Evolutionary conservation across 2,888 invertebrate species (phyloP), one percentile per base, ranked within the genome.

Genomic region (Drosophila trichaetosa): DNA sequence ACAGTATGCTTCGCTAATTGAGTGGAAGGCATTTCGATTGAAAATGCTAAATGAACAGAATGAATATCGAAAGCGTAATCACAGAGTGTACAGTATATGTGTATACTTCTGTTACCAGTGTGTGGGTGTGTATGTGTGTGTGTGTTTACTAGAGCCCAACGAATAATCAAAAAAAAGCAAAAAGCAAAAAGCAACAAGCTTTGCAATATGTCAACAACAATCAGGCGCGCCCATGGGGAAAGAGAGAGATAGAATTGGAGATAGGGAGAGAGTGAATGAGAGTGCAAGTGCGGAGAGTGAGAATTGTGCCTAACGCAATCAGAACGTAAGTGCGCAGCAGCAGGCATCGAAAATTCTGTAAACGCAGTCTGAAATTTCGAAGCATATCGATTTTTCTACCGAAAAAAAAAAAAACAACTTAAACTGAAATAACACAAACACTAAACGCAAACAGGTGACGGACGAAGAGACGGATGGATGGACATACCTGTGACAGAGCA

Each of bases 401-500:
- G 8, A 38, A 18, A 13, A 56, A 27, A 56, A 27, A 8, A 10
- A 24, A 29, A 18, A 52, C 13, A 53, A 34, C 24, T 16, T 18
- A 8, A 46, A 24, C 46, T 4, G 13, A 56, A n/a, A n/a, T 13
- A 36, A 36, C 4, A 11, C 56, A 29, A 11, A 38, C 42, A 48
- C 18, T 24, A 36, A 24, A 40, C 5, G 36, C 48, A 58, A 77
- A 85, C 71, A 75, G 74, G 78, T 74, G 72, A 69, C 38, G 24
- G n/a, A 18, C 7, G 4, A 27, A 29, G 27, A 11, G 27, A 11
- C 10, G 7, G 11, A 36, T 36, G 18, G 7, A n/a, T 18, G 13
- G n/a, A 73, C 79, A 94, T 94, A 97, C 97, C 95, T 94, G 91
- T 60, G 98, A 97, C 66, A 94, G 95, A 92, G 97, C 97, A 94